Evolutionary conservation across 2,888 invertebrate genomes (phyloP).

Genomic region (Eledona agricola): DNA sequence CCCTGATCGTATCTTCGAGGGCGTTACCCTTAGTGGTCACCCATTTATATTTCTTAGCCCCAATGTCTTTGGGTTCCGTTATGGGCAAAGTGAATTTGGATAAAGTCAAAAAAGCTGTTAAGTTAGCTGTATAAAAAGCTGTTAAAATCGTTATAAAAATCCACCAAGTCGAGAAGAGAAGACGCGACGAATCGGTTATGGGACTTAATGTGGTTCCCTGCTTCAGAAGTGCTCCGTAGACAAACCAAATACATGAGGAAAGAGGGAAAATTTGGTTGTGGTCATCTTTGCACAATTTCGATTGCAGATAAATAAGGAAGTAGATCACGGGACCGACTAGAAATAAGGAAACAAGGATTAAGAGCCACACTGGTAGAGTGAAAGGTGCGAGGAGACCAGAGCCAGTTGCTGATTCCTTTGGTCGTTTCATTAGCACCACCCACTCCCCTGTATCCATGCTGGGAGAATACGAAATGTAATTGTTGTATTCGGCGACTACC

Average conservation of each 20-base stretch:
- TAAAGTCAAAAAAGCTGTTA: slow-evolving; percentile 87
- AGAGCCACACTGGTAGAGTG: slow-evolving; percentile 67
- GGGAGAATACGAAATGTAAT: slow-evolving; percentile 69
- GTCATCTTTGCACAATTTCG: slow-evolving; percentile 69
- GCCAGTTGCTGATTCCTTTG: slow-evolving; percentile 82
- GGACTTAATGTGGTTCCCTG: slow-evolving; percentile 87
- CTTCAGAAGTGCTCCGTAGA: slow-evolving; percentile 86
- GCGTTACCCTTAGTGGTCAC: slow-evolving; percentile 73
- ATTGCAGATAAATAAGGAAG: slow-evolving; percentile 71
- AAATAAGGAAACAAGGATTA: slow-evolving; percentile 76
- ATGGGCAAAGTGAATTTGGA: slow-evolving; percentile 86
- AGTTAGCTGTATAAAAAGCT: slow-evolving; percentile 89
- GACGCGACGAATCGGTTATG: slow-evolving; percentile 83
- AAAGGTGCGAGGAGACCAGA: slow-evolving; percentile 86
- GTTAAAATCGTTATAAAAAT: slow-evolving; percentile 87
- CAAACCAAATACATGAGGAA: slow-evolving; percentile 84
- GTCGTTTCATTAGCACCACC: slow-evolving; percentile 82
- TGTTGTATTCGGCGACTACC: slow-evolving; percentile 64
- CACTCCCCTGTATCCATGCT: slow-evolving; percentile 79
- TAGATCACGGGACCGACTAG: slow-evolving; percentile 83
- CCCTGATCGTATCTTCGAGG: slow-evolving; percentile 64
- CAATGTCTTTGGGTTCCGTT: slow-evolving; percentile 74
- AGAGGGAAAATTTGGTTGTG: slow-evolving; percentile 69
- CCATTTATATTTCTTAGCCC: slow-evolving; percentile 70
- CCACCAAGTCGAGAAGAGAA: slow-evolving; percentile 92